Conservation (phyloP, 2,113 vertebrate genomes). For the Synodontis membranacea region DNA sequence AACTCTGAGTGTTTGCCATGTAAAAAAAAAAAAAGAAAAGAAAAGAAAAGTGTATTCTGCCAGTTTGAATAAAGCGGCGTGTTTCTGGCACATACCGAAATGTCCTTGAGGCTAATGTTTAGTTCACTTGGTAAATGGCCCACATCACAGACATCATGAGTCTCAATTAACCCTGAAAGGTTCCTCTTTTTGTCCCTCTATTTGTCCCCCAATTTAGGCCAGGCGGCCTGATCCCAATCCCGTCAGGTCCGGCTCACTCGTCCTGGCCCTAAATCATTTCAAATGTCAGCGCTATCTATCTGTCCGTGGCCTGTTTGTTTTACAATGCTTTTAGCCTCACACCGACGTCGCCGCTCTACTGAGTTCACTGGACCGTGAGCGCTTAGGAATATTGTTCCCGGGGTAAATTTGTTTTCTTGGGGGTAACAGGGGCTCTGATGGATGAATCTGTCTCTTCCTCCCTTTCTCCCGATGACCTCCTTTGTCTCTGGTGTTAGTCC, state of each 20-base stretch:
- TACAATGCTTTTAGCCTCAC: not conserved
- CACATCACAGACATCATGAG: not conserved
- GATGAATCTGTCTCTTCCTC: slow-evolving; percentile 37
- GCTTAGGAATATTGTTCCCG: slow-evolving; percentile 29
- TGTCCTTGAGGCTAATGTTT: not conserved
- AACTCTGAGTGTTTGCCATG: not conserved
- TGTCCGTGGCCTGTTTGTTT: not conserved
- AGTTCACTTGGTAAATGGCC: not conserved
- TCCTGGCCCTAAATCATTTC: not conserved
- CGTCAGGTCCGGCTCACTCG: not conserved
- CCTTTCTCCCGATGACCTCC: slow-evolving; percentile 19
- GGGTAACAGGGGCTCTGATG: slow-evolving; percentile 31
- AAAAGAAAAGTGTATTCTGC: not conserved
- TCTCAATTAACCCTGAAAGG: slow-evolving; percentile 8
- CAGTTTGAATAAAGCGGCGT: not conserved
- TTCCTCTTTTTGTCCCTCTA: not conserved
- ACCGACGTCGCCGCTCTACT: not conserved
- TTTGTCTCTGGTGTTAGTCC: slow-evolving; percentile 16
- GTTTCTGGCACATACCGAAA: not conserved
- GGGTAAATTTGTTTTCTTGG: slow-evolving; percentile 34
- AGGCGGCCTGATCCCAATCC: not conserved
- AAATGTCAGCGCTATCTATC: slow-evolving; percentile 24
- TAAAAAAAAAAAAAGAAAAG: not conserved
- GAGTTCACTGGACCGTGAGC: not conserved
- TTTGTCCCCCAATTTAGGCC: slow-evolving; percentile 4